Evolutionary conservation across 37 sponge, comb jelly and placozoan genomes (phyloP).

Genomic region (Spongilla lacustris): DNA sequence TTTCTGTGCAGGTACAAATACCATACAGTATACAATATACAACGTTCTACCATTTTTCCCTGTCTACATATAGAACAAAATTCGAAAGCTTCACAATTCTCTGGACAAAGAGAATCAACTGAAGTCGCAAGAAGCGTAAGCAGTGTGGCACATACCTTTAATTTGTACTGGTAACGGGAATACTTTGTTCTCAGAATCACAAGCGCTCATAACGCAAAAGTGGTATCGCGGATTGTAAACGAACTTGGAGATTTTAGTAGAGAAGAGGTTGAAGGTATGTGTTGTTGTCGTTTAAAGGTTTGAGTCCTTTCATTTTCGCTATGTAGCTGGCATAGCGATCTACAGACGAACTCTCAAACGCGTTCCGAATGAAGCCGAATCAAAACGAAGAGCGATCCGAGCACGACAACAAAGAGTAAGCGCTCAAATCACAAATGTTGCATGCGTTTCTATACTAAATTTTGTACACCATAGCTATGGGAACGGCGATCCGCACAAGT

Average conservation of each 20-base stretch:
- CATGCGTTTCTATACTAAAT: not conserved
- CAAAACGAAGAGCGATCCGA: conserved; percentile 9
- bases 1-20: not conserved
- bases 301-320: not conserved
- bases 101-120: not conserved
- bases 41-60: not conserved
- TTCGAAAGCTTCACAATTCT: not conserved
- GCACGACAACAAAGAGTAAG: conserved; percentile 9
- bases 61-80: not conserved
- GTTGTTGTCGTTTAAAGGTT: not conserved
- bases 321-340: not conserved
- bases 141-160: not conserved
- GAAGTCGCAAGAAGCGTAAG: not conserved
- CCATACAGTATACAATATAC: not conserved
- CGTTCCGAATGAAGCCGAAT: conserved; percentile 4
- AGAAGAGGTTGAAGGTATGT: not conserved
- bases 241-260: not conserved
- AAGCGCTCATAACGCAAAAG: not conserved
- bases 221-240: not conserved
- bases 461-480: conserved; percentile 3
- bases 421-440: not conserved
- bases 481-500: conserved; percentile 3
- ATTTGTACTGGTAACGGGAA: not conserved
- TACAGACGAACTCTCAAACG: not conserved
- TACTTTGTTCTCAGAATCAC: not conserved